Percentiles rank a stretch among this genome's conserved stretches.
Conservation (phyloP, 2,113 vertebrate species). For the Mormoops blainvillei region DNA sequence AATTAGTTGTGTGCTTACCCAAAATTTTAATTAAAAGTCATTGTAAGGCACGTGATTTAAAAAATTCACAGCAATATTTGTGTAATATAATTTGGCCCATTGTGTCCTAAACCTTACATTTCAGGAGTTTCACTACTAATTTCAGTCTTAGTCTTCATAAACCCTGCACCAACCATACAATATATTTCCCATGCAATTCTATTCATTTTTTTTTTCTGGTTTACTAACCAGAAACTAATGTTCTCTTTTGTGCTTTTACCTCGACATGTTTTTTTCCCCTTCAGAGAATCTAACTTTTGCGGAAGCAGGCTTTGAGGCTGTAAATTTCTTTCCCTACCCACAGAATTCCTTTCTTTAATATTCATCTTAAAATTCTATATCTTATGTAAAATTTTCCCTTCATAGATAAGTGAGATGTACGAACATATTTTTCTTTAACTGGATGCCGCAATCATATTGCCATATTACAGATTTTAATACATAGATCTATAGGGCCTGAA, state of each 20-base stretch:
- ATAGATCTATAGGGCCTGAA: not conserved
- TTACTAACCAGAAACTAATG: too few relatives aligned
- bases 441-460: not conserved
- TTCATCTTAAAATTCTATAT: not conserved
- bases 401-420: not conserved
- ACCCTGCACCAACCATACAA: not conserved
- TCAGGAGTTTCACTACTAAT: not conserved
- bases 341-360: conserved; percentile 13
- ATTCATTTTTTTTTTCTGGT: not conserved
- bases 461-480: not conserved
- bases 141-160: not conserved
- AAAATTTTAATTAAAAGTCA: not conserved
- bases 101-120: not conserved
- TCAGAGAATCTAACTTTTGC: not conserved
- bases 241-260: not conserved
- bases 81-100: not conserved
- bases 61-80: not conserved
- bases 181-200: not conserved
- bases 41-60: not conserved
- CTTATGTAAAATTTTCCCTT: not conserved
- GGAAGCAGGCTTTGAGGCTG: not conserved
- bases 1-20: not conserved
- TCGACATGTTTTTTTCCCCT: not conserved
- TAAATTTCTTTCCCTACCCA: not conserved
- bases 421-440: not conserved